These are phyloP conservation scores for Brenthis ino DNA, from an alignment of 2,888 invertebrate species.

Conservation along the genomic window DNA sequence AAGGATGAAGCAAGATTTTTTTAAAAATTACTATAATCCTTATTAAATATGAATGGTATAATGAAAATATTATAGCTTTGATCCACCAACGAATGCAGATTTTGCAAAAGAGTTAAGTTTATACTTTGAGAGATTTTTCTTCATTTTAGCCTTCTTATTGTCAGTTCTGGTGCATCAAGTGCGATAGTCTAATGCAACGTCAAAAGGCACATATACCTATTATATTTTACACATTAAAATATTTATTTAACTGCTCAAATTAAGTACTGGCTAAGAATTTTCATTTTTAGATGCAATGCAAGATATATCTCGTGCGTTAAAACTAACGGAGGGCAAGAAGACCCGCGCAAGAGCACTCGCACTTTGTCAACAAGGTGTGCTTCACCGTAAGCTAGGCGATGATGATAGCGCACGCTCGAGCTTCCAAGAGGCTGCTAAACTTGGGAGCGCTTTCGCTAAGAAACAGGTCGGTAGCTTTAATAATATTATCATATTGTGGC, in stretches of 20 bases:
- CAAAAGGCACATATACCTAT: no score
- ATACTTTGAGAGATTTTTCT: no score
- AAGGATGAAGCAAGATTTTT: no score
- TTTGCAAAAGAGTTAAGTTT: no score
- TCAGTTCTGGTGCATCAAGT: no score
- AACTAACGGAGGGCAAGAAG: constrained; percentile 83
- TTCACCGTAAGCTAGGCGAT: constrained; percentile 86
- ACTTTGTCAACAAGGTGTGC: constrained; percentile 91
- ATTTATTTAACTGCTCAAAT: neutral
- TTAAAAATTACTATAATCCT: no score
- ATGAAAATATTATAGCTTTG: no score
- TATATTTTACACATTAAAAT: no score
- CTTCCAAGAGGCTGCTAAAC: constrained; percentile 89
- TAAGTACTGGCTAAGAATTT: neutral
- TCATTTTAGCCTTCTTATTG: no score
- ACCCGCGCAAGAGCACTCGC: constrained; percentile 89
- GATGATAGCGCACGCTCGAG: constrained; percentile 87
- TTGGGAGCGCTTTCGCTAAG: constrained; percentile 94
- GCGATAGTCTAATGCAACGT: no score
- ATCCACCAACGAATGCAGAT: no score
- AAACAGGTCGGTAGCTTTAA: constrained; percentile 82
- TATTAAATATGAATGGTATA: no score
- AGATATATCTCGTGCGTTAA: constrained; percentile 89
- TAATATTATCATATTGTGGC: neutral
- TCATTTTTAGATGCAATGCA: constrained; percentile 84